Evolutionary conservation across 2,888 invertebrate species (phyloP), one percentile per base, ranked within the genome.

Genomic region (Thera britannica): DNA sequence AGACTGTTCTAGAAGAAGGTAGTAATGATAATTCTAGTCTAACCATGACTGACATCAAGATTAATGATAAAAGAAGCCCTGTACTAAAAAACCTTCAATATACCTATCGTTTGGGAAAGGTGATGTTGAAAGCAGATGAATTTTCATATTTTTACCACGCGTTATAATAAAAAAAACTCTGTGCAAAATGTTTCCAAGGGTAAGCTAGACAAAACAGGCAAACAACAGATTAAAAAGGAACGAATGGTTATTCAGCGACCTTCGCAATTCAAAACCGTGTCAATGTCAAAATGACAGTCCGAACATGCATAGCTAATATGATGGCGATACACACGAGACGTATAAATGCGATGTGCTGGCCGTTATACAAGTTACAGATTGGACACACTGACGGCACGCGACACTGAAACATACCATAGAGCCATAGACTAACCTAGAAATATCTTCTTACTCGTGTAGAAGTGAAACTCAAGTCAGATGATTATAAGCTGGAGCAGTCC

Each of bases 301-400:
- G 85, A 81, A 74, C 78, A 56, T 67, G 62, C 73, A 78, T 76
- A 73, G 78, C 80, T 74, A 84, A 83, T 79, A 77, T 88, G 86
- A 90, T 88, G 83, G 88, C 69, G 67, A 49, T 75, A 73, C 80
- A 85, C 91, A 91, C 90, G 91, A 86, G 74, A 49, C 36, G 56
- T 58, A 12, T 58, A 65, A 61, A 63, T 51, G 58, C 71, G 70
- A 69, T 67, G 63, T 67, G 57, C 62, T 41, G 4, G 79, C 84
- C 83, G 86, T 85, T 87, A 88, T 83, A 83, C 83, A 81, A 81
- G 78, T 78, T 81, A 83, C 77, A 75, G 86, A 90, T 90, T 92
- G 80, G 89, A 78, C 80, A 79, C 86, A 86, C 82, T 78, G 72
- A 71, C 74, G 78, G 86, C 90, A 89, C 88, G 88, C 87, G 86